These are phyloP conservation scores for Noctua comes DNA, from an alignment of 2,888 invertebrate genomes.

Conservation along the genomic window DNA sequence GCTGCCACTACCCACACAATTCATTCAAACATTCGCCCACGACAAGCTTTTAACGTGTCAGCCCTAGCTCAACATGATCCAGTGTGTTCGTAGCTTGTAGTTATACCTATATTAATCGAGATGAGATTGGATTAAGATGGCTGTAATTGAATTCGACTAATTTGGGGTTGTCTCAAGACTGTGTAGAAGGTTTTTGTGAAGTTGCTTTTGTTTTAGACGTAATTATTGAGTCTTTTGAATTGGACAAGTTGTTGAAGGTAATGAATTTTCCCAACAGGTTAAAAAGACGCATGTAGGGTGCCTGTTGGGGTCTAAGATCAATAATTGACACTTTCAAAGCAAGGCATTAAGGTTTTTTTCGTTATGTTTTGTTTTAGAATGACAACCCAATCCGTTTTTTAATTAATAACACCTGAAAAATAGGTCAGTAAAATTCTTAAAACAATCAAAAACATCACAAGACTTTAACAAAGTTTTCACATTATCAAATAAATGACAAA, in stretches of 20 bases:
- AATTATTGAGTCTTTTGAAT: constrained; percentile 13
- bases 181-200: constrained; percentile 8
- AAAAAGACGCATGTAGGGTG: neutral
- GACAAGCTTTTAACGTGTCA: constrained; percentile 52
- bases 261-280: neutral
- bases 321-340: neutral
- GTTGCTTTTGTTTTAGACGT: constrained; percentile 15
- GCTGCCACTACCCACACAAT: constrained; percentile 38
- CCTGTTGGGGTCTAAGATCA: neutral
- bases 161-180: constrained; percentile 28
- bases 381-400: neutral
- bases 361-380: neutral
- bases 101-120: constrained; percentile 12
- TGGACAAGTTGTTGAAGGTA: neutral
- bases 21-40: constrained; percentile 46
- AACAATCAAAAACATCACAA: constrained; percentile 2
- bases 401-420: neutral
- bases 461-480: constrained; percentile 10
- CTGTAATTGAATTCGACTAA: constrained; percentile 34
- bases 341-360: neutral
- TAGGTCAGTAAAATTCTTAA: neutral
- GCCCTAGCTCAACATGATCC: constrained; percentile 32
- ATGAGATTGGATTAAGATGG: constrained; percentile 24
- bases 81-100: constrained; percentile 15
- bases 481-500: constrained; percentile 10